phyloP scores from a whole-genome alignment of 1,140 invertebrate species.

The Arion vulgaris region DNA sequence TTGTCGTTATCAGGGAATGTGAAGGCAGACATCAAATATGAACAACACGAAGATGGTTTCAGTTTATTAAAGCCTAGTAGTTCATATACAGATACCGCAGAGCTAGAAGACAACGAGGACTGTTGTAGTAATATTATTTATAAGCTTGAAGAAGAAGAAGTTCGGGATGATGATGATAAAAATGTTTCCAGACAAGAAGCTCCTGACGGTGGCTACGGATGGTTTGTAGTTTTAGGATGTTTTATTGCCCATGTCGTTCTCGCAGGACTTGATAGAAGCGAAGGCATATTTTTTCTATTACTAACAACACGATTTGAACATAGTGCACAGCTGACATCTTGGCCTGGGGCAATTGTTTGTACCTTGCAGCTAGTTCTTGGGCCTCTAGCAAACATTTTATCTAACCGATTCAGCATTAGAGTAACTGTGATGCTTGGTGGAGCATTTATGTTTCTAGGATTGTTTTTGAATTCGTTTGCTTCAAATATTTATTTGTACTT shows the following conservation, averaged over 20 bases:
- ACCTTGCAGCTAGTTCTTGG: neutral
- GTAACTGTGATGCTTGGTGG: constrained; percentile 87
- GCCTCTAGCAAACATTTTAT: constrained; percentile 89
- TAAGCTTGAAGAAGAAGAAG: neutral
- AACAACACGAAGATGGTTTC: neutral
- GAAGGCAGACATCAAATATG: neutral
- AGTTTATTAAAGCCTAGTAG: neutral
- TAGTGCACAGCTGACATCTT: constrained; percentile 46
- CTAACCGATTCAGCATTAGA: constrained; percentile 90
- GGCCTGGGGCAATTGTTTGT: constrained; percentile 22
- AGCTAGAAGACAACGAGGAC: neutral
- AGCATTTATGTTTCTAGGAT: constrained; percentile 81
- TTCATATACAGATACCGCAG: neutral
- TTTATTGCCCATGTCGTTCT: constrained; percentile 46
- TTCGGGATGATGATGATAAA: neutral
- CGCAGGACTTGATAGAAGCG: constrained; percentile 58
- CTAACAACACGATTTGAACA: constrained; percentile 49
- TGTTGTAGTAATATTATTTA: neutral
- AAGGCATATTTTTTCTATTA: constrained; percentile 59
- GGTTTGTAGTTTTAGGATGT: constrained; percentile 45
- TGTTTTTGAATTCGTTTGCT: constrained; percentile 84
- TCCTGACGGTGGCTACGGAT: constrained; percentile 48
- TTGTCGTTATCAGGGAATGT: no score
- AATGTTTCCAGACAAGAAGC: neutral
- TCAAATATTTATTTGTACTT: constrained; percentile 84